These are phyloP conservation scores for Dryoscopus gambensis DNA, from an alignment of 2,113 vertebrate genomes.

Conservation along the genomic window DNA sequence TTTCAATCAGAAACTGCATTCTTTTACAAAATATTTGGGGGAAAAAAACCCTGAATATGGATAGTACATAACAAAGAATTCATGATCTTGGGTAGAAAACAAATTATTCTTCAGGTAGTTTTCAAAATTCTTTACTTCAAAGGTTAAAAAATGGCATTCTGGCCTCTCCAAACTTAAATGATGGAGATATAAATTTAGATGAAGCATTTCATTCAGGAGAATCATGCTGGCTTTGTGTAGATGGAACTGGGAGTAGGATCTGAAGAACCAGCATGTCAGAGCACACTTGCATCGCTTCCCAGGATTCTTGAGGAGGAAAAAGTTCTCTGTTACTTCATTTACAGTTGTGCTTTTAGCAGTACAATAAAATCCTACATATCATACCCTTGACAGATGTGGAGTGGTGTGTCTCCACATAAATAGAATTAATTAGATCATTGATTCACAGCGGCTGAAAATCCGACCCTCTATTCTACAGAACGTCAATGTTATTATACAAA, in stretches of 20 bases:
- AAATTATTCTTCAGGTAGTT: not conserved
- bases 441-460: constrained; percentile 48
- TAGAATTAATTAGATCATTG: constrained; percentile 58
- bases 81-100: not conserved
- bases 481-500: constrained; percentile 58
- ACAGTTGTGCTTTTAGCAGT: not conserved
- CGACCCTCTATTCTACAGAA: not conserved
- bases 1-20: not conserved
- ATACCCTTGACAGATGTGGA: constrained; percentile 40
- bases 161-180: not conserved
- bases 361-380: constrained; percentile 31
- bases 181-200: not conserved
- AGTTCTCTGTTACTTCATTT: constrained; percentile 25
- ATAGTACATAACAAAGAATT: not conserved
- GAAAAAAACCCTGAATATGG: not conserved
- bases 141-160: not conserved
- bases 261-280: not conserved
- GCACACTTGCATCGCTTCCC: not conserved
- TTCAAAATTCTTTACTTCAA: not conserved
- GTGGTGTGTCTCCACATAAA: constrained; percentile 52
- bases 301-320: not conserved
- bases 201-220: not conserved
- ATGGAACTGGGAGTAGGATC: not conserved
- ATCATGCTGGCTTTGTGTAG: not conserved
- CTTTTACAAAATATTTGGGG: not conserved